Evolutionary conservation across 2,113 vertebrate species (phyloP).

Genomic region (Turnix velox): DNA sequence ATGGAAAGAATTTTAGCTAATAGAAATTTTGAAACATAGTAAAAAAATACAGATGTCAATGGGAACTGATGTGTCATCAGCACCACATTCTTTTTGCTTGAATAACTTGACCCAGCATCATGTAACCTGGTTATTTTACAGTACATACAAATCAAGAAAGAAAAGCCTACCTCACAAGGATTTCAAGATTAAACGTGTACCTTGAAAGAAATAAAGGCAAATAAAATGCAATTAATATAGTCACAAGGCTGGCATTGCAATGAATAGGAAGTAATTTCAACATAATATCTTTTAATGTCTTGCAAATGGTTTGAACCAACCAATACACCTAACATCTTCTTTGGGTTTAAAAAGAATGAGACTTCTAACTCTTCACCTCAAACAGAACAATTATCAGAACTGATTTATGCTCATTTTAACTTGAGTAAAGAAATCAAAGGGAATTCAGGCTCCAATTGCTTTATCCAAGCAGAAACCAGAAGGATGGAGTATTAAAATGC

Average conservation of each 20-base stretch:
- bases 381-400: background rate
- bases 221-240: too few relatives aligned
- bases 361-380: background rate
- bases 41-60: background rate
- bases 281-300: background rate
- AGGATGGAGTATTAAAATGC: background rate
- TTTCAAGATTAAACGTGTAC: background rate
- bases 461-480: background rate
- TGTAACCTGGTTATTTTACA: background rate
- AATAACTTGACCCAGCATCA: background rate
- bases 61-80: background rate
- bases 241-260: background rate
- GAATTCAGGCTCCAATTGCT: background rate
- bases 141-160: background rate
- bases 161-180: background rate
- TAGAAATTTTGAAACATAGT: background rate
- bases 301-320: background rate
- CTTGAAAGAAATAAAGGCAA: background rate
- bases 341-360: background rate
- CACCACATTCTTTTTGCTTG: background rate
- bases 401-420: background rate
- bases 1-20: background rate
- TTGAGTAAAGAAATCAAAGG: background rate
- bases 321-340: background rate
- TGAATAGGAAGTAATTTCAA: background rate